Conservation (phyloP, 2,113 vertebrate species). For the human region DNA sequence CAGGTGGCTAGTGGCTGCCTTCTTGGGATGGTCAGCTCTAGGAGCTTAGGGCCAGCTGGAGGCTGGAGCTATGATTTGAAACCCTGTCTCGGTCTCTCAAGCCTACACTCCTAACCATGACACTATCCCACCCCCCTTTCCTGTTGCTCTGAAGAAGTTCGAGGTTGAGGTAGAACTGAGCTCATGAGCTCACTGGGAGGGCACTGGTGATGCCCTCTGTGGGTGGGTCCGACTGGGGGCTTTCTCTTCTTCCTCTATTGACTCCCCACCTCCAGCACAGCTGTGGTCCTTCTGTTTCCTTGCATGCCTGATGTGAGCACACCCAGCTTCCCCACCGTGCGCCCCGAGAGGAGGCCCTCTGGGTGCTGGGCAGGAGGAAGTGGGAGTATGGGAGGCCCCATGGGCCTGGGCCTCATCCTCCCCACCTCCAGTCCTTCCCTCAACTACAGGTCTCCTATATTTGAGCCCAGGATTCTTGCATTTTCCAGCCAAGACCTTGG, state of each 20-base stretch:
- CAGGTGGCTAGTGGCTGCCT: background rate
- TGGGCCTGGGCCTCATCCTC: background rate
- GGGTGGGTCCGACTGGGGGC: background rate
- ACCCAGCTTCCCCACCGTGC: background rate
- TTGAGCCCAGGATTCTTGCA: background rate
- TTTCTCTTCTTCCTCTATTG: background rate
- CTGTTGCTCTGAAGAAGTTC: background rate
- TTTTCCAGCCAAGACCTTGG: background rate
- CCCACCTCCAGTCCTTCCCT: background rate
- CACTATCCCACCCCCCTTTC: background rate
- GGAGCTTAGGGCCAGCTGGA: background rate
- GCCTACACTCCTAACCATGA: background rate
- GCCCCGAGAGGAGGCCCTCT: background rate
- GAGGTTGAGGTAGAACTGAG: background rate
- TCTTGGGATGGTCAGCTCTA: background rate
- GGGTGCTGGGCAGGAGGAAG: background rate
- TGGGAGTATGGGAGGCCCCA: rapidly evolving
- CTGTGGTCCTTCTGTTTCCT: background rate
- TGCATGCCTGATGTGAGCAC: background rate
- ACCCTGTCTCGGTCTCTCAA: background rate
- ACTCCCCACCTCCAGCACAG: background rate
- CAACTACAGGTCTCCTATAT: background rate
- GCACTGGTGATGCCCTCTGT: background rate
- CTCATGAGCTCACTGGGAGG: background rate
- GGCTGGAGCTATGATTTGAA: background rate